phyloP scores from a whole-genome alignment of 2,113 vertebrate species.

The Struthidea cinerea region DNA sequence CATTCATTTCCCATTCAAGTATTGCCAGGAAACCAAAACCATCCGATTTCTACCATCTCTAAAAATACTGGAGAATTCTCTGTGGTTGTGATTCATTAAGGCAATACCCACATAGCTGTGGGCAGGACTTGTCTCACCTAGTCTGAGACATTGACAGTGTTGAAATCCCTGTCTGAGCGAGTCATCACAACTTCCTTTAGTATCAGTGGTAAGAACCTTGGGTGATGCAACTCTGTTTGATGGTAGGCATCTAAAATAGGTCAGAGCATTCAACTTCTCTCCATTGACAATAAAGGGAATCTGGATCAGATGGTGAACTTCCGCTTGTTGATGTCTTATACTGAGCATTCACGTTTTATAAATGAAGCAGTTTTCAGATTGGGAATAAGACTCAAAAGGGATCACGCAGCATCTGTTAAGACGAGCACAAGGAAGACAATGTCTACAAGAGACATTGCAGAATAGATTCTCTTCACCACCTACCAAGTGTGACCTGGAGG shows the following conservation, averaged over 20 bases:
- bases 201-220: background rate
- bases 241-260: background rate
- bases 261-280: background rate
- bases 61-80: slow-evolving; percentile 32
- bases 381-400: background rate
- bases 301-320: background rate
- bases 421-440: background rate
- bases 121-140: slow-evolving; percentile 53
- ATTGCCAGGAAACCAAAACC: slow-evolving; percentile 17
- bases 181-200: slow-evolving; percentile 21
- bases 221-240: slow-evolving; percentile 5
- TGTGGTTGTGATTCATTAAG: slow-evolving; percentile 51
- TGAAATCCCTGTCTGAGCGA: slow-evolving; percentile 44
- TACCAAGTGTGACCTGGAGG: background rate
- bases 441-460: background rate
- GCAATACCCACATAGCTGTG: slow-evolving; percentile 35
- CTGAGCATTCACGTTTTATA: background rate
- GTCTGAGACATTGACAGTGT: slow-evolving; percentile 17
- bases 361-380: background rate
- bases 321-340: background rate
- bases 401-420: background rate
- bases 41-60: slow-evolving; percentile 11
- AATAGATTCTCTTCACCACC: background rate
- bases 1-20: slow-evolving; percentile 17
- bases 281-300: background rate